phyloP scores from a whole-genome alignment of 1,140 invertebrate genomes.

The Nixonia krombeini region DNA sequence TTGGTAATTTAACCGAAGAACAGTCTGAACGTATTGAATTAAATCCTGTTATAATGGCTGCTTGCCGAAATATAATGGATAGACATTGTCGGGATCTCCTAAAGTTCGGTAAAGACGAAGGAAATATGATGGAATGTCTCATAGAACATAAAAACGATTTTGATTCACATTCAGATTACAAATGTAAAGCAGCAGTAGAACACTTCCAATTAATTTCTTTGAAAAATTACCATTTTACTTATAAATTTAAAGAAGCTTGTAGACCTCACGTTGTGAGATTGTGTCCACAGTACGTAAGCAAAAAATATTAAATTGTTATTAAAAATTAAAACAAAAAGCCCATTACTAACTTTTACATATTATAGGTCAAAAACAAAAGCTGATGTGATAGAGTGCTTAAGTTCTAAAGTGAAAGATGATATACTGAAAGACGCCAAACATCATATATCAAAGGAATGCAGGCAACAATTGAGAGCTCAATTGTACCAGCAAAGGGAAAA shows the following conservation, averaged over 20 bases:
- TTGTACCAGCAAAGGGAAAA: constrained; percentile 91
- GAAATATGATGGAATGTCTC: constrained; percentile 94
- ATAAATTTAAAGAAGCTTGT: constrained; percentile 96
- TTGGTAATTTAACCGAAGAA: constrained; percentile 91
- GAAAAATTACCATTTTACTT: constrained; percentile 95
- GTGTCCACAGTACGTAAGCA: constrained; percentile 75
- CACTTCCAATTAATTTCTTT: constrained; percentile 93
- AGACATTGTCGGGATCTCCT: constrained; percentile 81
- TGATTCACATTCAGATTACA: constrained; percentile 79
- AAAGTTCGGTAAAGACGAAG: constrained; percentile 81
- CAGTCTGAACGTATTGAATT: constrained; percentile 89
- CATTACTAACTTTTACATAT: constrained; percentile 4
- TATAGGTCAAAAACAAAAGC: constrained; percentile 81
- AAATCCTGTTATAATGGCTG: constrained; percentile 86
- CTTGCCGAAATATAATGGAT: constrained; percentile 88
- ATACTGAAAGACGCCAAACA: constrained; percentile 84
- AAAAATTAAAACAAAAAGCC: not conserved
- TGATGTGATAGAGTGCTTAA: constrained; percentile 93
- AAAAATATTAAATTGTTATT: not conserved
- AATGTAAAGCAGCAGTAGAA: constrained; percentile 94
- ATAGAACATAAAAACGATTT: constrained; percentile 93
- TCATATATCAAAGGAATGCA: constrained; percentile 86
- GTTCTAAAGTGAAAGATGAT: constrained; percentile 90
- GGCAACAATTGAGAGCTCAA: constrained; percentile 89
- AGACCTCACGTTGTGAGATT: constrained; percentile 84